phyloP scores from a whole-genome alignment of 64 coral and sea anemone genomes.

The Catalaphyllia jardinei region DNA sequence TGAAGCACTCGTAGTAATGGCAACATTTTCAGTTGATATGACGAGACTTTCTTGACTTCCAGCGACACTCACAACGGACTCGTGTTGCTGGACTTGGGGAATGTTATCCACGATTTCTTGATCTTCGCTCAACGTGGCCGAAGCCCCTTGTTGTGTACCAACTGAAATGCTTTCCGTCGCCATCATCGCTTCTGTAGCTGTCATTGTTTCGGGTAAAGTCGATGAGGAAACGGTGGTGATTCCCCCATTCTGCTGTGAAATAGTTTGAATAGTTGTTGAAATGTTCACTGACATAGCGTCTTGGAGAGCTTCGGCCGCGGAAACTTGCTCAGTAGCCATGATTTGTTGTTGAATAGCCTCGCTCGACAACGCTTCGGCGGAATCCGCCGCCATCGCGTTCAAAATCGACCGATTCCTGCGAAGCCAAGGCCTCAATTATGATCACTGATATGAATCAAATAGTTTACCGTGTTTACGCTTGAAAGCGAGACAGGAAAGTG shows the following conservation, averaged over 20 bases:
- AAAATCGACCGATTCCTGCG: background rate
- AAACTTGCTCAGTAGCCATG: slow-evolving; percentile 68
- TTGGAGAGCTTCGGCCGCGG: slow-evolving; percentile 59
- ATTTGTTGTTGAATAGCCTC: slow-evolving; percentile 74
- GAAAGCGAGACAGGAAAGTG: slow-evolving; percentile 94
- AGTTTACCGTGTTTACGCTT: slow-evolving; percentile 83
- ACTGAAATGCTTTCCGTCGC: slow-evolving; percentile 81
- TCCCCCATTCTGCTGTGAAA: slow-evolving; percentile 49
- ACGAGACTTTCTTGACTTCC: slow-evolving; percentile 28
- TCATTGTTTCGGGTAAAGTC: slow-evolving; percentile 53
- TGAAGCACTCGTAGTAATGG: slow-evolving; percentile 22
- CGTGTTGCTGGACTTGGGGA: slow-evolving; percentile 50
- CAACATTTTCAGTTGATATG: slow-evolving; percentile 25
- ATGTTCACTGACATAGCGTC: slow-evolving; percentile 21
- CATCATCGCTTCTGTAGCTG: slow-evolving; percentile 57
- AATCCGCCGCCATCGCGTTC: slow-evolving; percentile 69
- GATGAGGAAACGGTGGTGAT: slow-evolving; percentile 61
- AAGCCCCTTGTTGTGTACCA: slow-evolving; percentile 50
- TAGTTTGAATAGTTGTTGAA: slow-evolving; percentile 34
- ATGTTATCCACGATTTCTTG: slow-evolving; percentile 40
- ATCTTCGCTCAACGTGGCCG: slow-evolving; percentile 19
- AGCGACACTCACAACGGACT: slow-evolving; percentile 30
- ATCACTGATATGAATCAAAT: slow-evolving; percentile 37
- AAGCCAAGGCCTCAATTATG: background rate
- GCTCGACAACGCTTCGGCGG: slow-evolving; percentile 47